These are phyloP conservation scores for Tauraco hartlaubi DNA, from an alignment of 2,797 vertebrate species.

Conservation along the genomic window DNA sequence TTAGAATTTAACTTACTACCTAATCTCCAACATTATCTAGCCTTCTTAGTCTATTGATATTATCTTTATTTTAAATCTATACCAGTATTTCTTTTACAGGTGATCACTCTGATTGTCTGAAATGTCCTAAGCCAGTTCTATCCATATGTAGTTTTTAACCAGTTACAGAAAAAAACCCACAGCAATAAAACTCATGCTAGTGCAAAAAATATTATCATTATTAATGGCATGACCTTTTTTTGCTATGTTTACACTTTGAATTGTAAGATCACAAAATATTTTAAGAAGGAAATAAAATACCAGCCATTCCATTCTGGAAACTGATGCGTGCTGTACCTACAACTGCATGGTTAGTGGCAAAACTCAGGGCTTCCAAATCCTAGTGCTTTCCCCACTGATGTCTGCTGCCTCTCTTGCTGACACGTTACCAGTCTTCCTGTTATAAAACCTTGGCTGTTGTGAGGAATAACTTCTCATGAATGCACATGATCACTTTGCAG, in stretches of 20 bases:
- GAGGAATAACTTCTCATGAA: neutral
- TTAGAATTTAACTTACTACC: neutral
- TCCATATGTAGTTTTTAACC: neutral
- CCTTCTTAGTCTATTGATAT: neutral
- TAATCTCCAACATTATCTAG: neutral
- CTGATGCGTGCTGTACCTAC: neutral
- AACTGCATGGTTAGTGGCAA: neutral
- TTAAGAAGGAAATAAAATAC: neutral
- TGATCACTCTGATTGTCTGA: neutral
- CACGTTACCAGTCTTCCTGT: neutral
- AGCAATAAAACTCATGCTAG: neutral
- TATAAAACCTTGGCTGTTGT: fast-evolving
- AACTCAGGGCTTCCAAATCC: neutral
- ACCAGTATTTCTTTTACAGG: neutral
- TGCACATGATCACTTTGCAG: neutral
- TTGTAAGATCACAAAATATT: neutral
- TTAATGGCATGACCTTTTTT: neutral
- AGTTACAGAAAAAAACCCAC: neutral
- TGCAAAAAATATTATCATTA: neutral
- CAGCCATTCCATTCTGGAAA: neutral
- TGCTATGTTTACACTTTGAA: neutral
- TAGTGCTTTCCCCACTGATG: fast-evolving
- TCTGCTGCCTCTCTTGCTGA: neutral
- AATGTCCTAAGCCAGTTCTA: neutral
- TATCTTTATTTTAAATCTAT: neutral